Conservation (phyloP, 2,797 vertebrate species). For the Enteromius mattozi region DNA sequence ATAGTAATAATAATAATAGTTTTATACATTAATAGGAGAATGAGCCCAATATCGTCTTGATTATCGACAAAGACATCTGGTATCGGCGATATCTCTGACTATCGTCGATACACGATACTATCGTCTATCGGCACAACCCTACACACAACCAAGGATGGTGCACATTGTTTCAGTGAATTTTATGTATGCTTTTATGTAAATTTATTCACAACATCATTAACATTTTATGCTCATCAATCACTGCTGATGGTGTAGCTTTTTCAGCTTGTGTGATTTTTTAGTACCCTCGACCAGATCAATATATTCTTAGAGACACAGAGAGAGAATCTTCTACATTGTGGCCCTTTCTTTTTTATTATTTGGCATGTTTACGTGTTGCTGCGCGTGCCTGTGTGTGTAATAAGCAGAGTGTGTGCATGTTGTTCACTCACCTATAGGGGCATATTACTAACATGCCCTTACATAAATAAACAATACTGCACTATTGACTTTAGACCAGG, state of each 20-base stretch:
- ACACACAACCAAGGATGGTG: not conserved
- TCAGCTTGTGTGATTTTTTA: constrained; percentile 41
- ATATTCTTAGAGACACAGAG: constrained; percentile 26
- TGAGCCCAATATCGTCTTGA: too few species aligned
- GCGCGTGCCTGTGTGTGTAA: too few species aligned
- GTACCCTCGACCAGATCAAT: constrained; percentile 40
- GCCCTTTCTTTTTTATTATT: too few species aligned
- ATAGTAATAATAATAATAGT: too few species aligned
- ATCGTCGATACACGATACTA: too few species aligned
- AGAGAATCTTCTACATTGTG: not conserved
- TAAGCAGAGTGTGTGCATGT: too few species aligned
- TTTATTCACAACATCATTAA: too few species aligned
- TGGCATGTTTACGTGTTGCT: too few species aligned
- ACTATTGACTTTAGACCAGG: not conserved
- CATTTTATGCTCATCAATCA: constrained; percentile 1
- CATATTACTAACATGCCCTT: not conserved
- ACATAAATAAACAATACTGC: not conserved
- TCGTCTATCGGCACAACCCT: too few species aligned
- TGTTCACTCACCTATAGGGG: not conserved
- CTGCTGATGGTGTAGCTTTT: constrained; percentile 43
- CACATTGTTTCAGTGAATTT: not conserved
- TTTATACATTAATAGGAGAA: too few species aligned
- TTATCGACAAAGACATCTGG: too few species aligned
- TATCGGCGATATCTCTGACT: too few species aligned
- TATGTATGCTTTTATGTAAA: not conserved